A percentile compares a stretch with the other conserved stretches of the same genome.
Evolutionary conservation across 2,888 invertebrate species (phyloP).

Genomic region (Ochropleura leucogaster): DNA sequence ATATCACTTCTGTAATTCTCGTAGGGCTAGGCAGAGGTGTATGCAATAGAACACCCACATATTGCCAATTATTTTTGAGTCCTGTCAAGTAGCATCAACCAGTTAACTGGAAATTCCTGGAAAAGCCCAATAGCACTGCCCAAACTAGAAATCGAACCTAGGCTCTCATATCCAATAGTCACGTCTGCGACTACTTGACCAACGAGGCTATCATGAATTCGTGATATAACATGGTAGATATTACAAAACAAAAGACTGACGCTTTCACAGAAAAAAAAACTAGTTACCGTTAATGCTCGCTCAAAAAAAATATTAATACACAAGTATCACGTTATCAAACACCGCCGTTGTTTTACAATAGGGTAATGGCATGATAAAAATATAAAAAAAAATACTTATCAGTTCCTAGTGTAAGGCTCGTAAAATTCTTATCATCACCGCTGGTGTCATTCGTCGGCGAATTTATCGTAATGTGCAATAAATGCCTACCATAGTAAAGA

Average conservation of each 20-base stretch:
- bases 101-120: too few relatives aligned
- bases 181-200: too few relatives aligned
- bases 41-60: too few relatives aligned
- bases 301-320: neutral
- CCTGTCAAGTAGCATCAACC: too few relatives aligned
- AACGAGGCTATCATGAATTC: too few relatives aligned
- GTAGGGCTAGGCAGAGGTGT: too few relatives aligned
- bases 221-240: too few relatives aligned
- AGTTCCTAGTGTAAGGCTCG: conserved; percentile 24
- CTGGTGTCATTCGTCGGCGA: conserved; percentile 31
- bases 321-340: conserved; percentile 17
- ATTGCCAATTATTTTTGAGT: too few relatives aligned
- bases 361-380: conserved; percentile 50
- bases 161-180: too few relatives aligned
- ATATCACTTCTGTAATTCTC: too few relatives aligned
- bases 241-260: neutral
- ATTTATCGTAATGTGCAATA: conserved; percentile 49
- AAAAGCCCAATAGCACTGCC: too few relatives aligned
- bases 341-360: conserved; percentile 41
- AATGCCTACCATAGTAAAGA: conserved; percentile 27
- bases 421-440: conserved; percentile 44
- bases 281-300: neutral
- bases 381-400: conserved; percentile 41
- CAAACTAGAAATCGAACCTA: too few relatives aligned
- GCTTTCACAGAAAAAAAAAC: neutral